Conservation (phyloP, 2,888 invertebrate species). For the Cataglyphis altisquamis region DNA sequence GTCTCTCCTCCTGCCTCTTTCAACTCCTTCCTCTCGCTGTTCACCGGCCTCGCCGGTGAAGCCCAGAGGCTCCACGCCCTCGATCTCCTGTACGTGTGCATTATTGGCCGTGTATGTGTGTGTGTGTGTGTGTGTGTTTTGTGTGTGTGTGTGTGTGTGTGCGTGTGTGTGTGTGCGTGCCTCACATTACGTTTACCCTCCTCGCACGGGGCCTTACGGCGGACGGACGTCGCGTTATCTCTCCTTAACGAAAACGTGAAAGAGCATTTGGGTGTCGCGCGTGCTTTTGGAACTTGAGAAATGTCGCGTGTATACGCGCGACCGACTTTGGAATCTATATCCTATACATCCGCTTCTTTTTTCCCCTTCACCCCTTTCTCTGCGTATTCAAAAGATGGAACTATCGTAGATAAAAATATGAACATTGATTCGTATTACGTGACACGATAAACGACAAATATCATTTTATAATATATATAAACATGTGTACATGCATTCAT, state of each 20-base stretch:
- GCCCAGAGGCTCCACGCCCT: constrained; percentile 85
- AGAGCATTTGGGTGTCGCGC: constrained; percentile 71
- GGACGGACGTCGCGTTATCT: constrained; percentile 64
- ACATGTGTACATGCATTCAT: background rate
- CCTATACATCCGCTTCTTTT: background rate
- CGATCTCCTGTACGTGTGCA: constrained; percentile 81
- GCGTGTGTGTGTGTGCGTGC: constrained; percentile 69
- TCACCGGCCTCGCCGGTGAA: constrained; percentile 75
- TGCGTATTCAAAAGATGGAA: background rate
- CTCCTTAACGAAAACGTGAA: constrained; percentile 74
- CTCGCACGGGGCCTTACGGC: constrained; percentile 14
- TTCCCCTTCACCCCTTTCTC: background rate
- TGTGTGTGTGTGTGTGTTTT: background rate
- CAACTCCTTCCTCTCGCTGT: constrained; percentile 3
- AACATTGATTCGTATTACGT: background rate
- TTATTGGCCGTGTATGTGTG: constrained; percentile 66
- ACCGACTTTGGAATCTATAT: constrained; percentile 32
- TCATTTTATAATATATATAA: background rate
- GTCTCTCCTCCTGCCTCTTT: constrained; percentile 69
- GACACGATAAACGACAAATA: background rate
- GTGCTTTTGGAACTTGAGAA: constrained; percentile 32
- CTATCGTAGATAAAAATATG: background rate
- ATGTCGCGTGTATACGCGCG: constrained; percentile 18
- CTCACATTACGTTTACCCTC: constrained; percentile 75
- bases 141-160: constrained; percentile 60